Conservation (phyloP, 2,888 invertebrate species). For the Tromatobia lineatoria region DNA sequence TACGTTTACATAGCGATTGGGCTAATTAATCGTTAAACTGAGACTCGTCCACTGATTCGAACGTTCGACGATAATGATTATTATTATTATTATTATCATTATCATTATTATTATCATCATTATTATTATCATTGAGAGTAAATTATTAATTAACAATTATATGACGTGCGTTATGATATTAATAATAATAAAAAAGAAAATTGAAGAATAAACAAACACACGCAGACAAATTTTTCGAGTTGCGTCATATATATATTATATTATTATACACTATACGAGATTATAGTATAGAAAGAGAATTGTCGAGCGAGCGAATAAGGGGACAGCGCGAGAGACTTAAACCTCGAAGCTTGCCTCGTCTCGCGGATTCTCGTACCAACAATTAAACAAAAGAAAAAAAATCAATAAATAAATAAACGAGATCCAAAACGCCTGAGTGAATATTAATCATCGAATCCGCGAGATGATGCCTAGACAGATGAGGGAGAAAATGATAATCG, state of each 20-base stretch:
- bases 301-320: constrained; percentile 84
- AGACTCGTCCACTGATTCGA: constrained; percentile 80
- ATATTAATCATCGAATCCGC: constrained; percentile 78
- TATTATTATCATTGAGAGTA: constrained; percentile 11
- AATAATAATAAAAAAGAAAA: constrained; percentile 14
- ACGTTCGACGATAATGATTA: constrained; percentile 81
- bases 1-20: constrained; percentile 78
- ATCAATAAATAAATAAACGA: not conserved
- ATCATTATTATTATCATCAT: constrained; percentile 49
- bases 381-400: constrained; percentile 25
- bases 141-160: constrained; percentile 55
- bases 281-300: constrained; percentile 67
- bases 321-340: constrained; percentile 73
- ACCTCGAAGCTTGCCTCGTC: constrained; percentile 82
- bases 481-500: constrained; percentile 70
- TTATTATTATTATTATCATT: constrained; percentile 34
- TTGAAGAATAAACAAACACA: constrained; percentile 8
- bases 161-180: constrained; percentile 46
- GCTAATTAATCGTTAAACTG: constrained; percentile 79
- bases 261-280: constrained; percentile 37
- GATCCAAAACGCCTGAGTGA: constrained; percentile 69
- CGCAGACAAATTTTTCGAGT: constrained; percentile 28
- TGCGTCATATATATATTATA: constrained; percentile 11
- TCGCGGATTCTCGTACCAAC: constrained; percentile 79
- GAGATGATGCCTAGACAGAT: constrained; percentile 81